Conservation (phyloP, 2,888 invertebrate genomes). For the Ichneumoninae sp. region DNA sequence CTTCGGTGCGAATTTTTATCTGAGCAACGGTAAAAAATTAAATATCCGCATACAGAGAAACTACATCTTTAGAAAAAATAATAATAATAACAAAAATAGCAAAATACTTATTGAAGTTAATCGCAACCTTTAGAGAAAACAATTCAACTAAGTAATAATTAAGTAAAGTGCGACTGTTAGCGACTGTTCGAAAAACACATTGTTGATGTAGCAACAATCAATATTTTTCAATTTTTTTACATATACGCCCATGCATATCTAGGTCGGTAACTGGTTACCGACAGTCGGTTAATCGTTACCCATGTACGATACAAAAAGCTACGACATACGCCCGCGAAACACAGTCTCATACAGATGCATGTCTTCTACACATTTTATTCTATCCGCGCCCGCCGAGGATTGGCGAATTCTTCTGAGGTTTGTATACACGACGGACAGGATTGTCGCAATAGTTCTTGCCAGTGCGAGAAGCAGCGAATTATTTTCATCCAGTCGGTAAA, state of each 20-base stretch:
- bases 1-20: neutral
- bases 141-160: neutral
- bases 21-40: neutral
- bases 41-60: neutral
- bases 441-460: neutral
- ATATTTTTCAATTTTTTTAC: neutral
- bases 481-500: conserved; percentile 36
- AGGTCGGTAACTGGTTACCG: neutral
- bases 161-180: neutral
- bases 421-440: neutral
- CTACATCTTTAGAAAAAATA: neutral
- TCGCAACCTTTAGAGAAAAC: neutral
- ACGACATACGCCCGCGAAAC: neutral
- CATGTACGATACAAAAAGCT: neutral
- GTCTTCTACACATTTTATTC: neutral
- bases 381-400: neutral
- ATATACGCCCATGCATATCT: too few species aligned
- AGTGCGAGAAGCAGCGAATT: conserved; percentile 6
- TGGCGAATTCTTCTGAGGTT: neutral
- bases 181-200: neutral
- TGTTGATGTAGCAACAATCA: neutral
- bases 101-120: neutral
- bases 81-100: neutral
- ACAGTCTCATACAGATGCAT: neutral
- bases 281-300: too few species aligned